Conservation (phyloP, 2,113 vertebrate species). For the Phalacrocorax brasilianus region DNA sequence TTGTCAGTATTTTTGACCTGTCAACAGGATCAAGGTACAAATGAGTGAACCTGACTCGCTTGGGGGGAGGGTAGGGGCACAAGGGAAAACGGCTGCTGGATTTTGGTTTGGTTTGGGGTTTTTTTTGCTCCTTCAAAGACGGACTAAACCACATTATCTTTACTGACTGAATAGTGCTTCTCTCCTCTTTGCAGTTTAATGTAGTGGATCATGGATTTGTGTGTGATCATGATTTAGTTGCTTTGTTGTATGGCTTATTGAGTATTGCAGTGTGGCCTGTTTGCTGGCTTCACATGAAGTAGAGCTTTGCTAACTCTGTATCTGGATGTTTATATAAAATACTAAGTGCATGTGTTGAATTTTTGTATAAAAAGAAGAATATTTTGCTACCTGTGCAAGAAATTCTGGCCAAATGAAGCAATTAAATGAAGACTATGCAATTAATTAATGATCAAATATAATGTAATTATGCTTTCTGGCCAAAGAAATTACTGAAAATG, state of each 20-base stretch:
- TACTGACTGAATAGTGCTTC: background rate
- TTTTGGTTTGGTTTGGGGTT: background rate
- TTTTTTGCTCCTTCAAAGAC: background rate
- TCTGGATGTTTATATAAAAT: background rate
- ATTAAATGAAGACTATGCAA: background rate
- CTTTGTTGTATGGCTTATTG: background rate
- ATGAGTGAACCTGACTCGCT: background rate
- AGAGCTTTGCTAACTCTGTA: background rate
- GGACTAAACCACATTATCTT: background rate
- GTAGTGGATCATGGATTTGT: background rate
- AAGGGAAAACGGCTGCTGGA: background rate
- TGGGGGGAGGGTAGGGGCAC: background rate
- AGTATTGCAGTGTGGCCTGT: background rate
- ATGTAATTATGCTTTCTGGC: background rate
- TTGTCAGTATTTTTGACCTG: background rate
- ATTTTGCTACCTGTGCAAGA: background rate
- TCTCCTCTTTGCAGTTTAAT: background rate
- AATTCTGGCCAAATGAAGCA: background rate
- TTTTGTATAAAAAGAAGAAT: background rate
- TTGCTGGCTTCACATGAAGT: background rate
- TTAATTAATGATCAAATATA: background rate
- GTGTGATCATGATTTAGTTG: background rate
- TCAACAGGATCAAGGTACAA: background rate
- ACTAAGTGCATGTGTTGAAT: background rate
- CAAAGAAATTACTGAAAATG: background rate